A percentile compares a stretch with the other conserved stretches of the same genome.
phyloP scores from a whole-genome alignment of 2,113 vertebrate genomes.

The Labeo rohita region DNA sequence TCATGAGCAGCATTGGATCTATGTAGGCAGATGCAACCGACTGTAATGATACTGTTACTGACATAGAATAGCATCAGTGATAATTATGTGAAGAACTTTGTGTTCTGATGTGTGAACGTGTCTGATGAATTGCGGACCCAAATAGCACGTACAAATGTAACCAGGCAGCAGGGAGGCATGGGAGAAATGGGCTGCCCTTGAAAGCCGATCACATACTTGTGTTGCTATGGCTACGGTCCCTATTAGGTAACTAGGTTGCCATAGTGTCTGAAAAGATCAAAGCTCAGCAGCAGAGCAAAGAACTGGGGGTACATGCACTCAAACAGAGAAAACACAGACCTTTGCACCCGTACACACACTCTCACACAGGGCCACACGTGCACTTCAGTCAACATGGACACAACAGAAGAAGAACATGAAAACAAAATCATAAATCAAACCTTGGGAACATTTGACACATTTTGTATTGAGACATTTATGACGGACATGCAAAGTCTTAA shows the following conservation, averaged over 20 bases:
- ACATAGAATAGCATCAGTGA: slow-evolving; percentile 7
- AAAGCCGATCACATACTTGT: slow-evolving; percentile 61
- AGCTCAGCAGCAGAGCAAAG: slow-evolving; percentile 57
- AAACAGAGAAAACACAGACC: slow-evolving; percentile 35
- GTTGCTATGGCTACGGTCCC: slow-evolving; percentile 63
- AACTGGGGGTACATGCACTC: slow-evolving; percentile 46
- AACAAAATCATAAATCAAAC: background rate
- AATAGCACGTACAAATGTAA: slow-evolving; percentile 19
- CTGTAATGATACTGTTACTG: slow-evolving; percentile 20
- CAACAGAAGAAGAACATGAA: background rate
- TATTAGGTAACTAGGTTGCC: slow-evolving; percentile 67
- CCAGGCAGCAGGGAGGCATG: slow-evolving; percentile 47
- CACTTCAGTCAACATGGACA: background rate
- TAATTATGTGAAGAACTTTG: slow-evolving; percentile 39
- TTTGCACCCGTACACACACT: slow-evolving; percentile 38
- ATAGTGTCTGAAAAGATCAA: slow-evolving; percentile 64
- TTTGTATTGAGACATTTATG: background rate
- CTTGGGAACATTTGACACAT: background rate
- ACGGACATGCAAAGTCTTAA: background rate
- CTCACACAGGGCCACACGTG: slow-evolving; percentile 27
- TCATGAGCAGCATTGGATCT: background rate
- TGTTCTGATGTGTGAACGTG: slow-evolving; percentile 20
- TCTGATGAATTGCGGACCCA: slow-evolving; percentile 28
- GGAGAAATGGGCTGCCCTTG: slow-evolving; percentile 58
- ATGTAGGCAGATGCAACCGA: slow-evolving; percentile 13